Evolutionary conservation across 2,113 vertebrate species (phyloP), one percentile per base, ranked within the genome.

Genomic region (Hepsetus odoe): DNA sequence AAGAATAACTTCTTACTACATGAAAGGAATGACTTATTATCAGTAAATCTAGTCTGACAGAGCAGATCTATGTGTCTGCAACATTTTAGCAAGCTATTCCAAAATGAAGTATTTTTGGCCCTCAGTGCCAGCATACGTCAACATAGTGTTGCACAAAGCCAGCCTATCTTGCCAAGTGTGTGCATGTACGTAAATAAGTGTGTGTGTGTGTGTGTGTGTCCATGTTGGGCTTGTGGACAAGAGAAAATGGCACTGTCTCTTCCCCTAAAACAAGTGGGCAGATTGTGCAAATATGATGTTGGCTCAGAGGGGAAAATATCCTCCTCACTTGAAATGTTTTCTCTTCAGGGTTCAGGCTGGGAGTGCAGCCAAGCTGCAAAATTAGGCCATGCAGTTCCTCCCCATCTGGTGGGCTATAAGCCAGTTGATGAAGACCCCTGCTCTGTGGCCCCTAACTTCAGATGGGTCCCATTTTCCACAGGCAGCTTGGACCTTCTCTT

Each of bases 301-400:
- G 33, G 58, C 55, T 74, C 35, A 14, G 82, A 78, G 59, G 51
- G 69, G 18, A 74, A 80, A 66, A 72, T 46, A 69, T 72, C 74
- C 59, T 76, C 68, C 51, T 77, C 32, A 74, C 76, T 73, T 73
- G 79, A 80, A 44, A 81, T 81, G 70, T 82, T 85, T 84, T 80
- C 61, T 79, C 71, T 61, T 75, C 42, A 69, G 42, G 65, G 71
- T 35, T 28, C 24, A 73, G 56, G 53, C 59, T 64, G 76, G 78
- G 64, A 84, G 28, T 51, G 12, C 13, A 46, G 84, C 81, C 79
- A 86, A 80, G 82, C 84, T 71, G 70, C 16, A 85, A 67, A 80
- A 79, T 82, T 74, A 79, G 72, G 46, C 76, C 67, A 72, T 65
- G 32, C 71, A 35, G 55, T 80, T 81, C 71, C 85, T 83, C 64